A percentile compares a stretch with the other conserved stretches of the same genome.
Conservation (phyloP, 2,888 invertebrate species). For the Phortica okadai region DNA sequence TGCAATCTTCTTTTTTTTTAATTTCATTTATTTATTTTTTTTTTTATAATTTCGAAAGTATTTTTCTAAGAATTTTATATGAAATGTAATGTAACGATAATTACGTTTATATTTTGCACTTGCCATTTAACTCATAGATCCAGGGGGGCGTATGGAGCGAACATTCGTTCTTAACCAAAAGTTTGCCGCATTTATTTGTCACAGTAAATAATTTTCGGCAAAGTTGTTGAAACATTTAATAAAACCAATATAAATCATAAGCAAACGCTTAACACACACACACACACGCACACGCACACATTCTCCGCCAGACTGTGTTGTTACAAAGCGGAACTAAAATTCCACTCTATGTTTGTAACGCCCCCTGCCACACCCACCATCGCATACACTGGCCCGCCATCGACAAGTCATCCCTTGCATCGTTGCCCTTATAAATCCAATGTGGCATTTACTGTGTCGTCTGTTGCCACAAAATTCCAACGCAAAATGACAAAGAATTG, state of each 20-base stretch:
- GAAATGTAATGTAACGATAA: background rate
- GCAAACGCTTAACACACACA: conserved; percentile 66
- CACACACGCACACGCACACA: conserved; percentile 41
- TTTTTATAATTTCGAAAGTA: background rate
- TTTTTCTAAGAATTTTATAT: background rate
- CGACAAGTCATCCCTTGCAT: conserved; percentile 41
- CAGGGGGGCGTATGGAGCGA: no score
- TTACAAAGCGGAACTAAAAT: conserved; percentile 70
- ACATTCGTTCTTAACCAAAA: background rate
- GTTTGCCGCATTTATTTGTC: conserved; percentile 9
- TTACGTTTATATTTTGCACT: background rate
- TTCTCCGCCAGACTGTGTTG: conserved; percentile 35
- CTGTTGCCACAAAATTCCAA: conserved; percentile 12
- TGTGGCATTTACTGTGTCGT: background rate
- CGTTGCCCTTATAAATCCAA: background rate
- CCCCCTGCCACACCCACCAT: conserved; percentile 48
- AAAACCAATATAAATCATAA: conserved; percentile 76
- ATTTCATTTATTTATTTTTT: background rate
- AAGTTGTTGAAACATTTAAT: conserved; percentile 75
- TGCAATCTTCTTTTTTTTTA: no score
- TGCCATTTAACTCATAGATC: no score
- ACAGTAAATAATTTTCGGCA: conserved; percentile 68
- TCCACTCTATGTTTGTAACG: conserved; percentile 62
- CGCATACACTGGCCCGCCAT: conserved; percentile 31
- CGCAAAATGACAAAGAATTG: background rate